phyloP scores from a whole-genome alignment of 2,113 vertebrate genomes.

The Tachysurus fulvidraco region DNA sequence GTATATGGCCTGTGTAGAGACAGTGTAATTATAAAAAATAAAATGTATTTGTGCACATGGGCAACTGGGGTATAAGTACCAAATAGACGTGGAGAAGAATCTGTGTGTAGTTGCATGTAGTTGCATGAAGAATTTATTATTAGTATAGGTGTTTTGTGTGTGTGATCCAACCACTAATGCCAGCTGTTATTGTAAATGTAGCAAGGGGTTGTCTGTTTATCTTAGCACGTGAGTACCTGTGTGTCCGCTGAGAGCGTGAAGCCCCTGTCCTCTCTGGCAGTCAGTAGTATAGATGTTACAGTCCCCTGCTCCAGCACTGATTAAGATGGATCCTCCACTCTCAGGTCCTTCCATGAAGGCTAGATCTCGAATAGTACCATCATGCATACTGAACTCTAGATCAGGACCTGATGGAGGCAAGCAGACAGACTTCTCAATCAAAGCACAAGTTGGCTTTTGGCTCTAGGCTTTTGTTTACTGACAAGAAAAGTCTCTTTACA shows the following conservation, averaged over 20 bases:
- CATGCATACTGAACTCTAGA: constrained; percentile 80
- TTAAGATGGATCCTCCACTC: constrained; percentile 94
- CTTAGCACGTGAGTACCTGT: constrained; percentile 70
- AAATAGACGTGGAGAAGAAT: background rate
- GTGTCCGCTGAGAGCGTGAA: constrained; percentile 83
- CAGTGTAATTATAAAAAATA: background rate
- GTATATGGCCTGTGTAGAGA: constrained; percentile 84
- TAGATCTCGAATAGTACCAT: constrained; percentile 96
- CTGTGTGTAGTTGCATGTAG: too few species aligned
- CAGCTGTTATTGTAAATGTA: background rate
- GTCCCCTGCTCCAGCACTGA: constrained; percentile 96
- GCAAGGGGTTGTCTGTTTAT: background rate
- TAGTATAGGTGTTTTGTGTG: background rate
- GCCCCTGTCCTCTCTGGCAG: constrained; percentile 92
- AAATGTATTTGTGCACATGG: background rate
- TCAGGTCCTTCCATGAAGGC: constrained; percentile 99
- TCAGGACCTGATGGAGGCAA: constrained; percentile 71
- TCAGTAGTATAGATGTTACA: constrained; percentile 96
- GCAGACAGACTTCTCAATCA: background rate
- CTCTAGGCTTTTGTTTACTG: background rate
- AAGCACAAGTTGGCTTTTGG: background rate
- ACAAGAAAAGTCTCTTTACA: background rate
- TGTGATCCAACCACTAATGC: background rate
- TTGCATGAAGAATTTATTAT: background rate
- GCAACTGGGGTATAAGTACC: background rate